Evolutionary conservation across 1,140 invertebrate genomes (phyloP).

Genomic region (Cotesia glomerata): DNA sequence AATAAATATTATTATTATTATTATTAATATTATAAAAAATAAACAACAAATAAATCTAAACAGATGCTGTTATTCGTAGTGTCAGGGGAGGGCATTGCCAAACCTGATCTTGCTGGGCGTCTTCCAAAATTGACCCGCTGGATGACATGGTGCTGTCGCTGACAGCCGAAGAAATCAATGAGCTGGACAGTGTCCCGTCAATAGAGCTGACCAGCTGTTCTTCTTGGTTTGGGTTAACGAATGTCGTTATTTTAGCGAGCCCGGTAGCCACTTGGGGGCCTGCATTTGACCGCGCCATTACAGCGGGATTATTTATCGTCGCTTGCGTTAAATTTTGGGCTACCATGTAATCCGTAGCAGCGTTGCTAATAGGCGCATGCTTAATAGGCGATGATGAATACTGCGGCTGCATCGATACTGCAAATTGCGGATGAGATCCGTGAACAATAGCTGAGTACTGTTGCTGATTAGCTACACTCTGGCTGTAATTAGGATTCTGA

Average conservation of each 20-base stretch:
- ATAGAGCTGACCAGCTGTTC: conserved; percentile 50
- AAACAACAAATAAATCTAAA: not conserved
- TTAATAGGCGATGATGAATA: not conserved
- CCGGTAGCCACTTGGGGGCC: conserved; percentile 44
- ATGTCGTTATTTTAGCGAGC: conserved; percentile 44
- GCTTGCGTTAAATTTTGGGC: conserved; percentile 27
- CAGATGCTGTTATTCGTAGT: conserved; percentile 10
- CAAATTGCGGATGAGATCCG: conserved; percentile 1
- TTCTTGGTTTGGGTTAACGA: conserved; percentile 42
- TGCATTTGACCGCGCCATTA: not conserved
- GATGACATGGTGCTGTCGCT: conserved; percentile 56
- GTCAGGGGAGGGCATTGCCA: conserved; percentile 39
- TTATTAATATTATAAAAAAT: not conserved
- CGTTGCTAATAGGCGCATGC: not conserved
- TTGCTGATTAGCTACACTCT: conserved; percentile 11
- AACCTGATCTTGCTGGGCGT: conserved; percentile 59
- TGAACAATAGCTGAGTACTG: conserved; percentile 12
- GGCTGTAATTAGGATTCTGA: not conserved
- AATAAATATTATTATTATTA: conserved; percentile 14
- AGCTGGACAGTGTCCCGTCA: conserved; percentile 50
- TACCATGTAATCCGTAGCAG: conserved; percentile 15
- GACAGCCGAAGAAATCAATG: conserved; percentile 54
- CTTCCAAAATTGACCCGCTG: conserved; percentile 55
- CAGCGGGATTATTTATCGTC: not conserved
- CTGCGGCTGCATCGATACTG: conserved; percentile 12